A percentile compares a stretch with the other conserved stretches of the same genome.
phyloP scores from a whole-genome alignment of 2,888 invertebrate genomes.

The Oscheius sp. region DNA sequence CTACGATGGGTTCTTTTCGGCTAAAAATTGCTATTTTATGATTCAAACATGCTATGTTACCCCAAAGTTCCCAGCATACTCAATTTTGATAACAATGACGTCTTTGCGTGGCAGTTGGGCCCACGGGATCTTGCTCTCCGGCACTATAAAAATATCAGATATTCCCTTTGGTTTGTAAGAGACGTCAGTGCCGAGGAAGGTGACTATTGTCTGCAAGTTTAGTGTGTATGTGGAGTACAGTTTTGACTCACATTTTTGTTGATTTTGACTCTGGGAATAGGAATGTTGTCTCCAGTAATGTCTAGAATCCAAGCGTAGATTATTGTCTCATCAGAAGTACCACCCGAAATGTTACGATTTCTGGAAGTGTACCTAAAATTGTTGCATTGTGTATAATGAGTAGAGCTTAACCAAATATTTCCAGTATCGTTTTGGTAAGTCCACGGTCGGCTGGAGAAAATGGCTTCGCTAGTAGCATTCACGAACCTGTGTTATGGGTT shows the following conservation, averaged over 20 bases:
- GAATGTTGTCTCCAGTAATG: slow-evolving; percentile 42
- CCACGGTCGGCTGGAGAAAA: slow-evolving; percentile 76
- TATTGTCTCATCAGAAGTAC: slow-evolving; percentile 46
- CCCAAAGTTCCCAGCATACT: slow-evolving; percentile 50
- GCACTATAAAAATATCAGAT: slow-evolving; percentile 25
- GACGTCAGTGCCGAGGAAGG: slow-evolving; percentile 58
- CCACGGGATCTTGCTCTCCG: slow-evolving; percentile 49
- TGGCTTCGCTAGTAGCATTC: slow-evolving; percentile 72
- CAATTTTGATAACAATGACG: slow-evolving; percentile 66
- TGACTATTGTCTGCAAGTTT: slow-evolving; percentile 58
- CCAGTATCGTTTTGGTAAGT: slow-evolving; percentile 77
- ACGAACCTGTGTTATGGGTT: slow-evolving; percentile 9
- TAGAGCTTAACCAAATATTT: slow-evolving; percentile 48
- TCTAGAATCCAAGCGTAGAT: slow-evolving; percentile 70
- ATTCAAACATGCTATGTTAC: neutral
- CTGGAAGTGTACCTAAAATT: slow-evolving; percentile 60
- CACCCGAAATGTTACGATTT: slow-evolving; percentile 39
- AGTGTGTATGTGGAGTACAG: neutral
- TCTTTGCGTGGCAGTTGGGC: slow-evolving; percentile 56
- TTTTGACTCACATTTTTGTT: slow-evolving; percentile 49
- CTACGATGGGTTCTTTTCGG: no score
- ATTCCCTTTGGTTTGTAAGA: slow-evolving; percentile 36
- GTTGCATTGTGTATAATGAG: neutral
- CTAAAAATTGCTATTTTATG: no score
- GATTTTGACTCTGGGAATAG: slow-evolving; percentile 54